These are phyloP conservation scores for Eucera pruinosa DNA, from an alignment of 2,888 invertebrate species.

Conservation along the genomic window DNA sequence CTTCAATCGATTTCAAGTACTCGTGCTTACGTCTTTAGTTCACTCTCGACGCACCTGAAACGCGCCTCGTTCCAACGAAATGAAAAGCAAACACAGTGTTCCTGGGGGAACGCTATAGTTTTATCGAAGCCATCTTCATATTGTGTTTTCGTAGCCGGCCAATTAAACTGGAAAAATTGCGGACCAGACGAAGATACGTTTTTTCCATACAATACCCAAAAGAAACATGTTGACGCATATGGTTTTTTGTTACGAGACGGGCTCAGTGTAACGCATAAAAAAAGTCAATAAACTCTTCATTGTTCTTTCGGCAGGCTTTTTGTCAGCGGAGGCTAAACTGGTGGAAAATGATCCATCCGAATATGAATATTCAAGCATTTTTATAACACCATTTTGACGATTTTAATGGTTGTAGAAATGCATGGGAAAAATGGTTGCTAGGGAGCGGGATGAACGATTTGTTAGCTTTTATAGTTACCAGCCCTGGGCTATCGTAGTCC, in stretches of 20 bases:
- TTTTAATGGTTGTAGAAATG: too few species aligned
- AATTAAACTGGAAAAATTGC: constrained; percentile 39
- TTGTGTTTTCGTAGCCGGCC: constrained; percentile 29
- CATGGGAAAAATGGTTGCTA: too few species aligned
- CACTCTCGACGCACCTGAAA: not conserved
- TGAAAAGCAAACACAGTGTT: constrained; percentile 18
- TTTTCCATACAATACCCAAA: not conserved
- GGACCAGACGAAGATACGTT: not conserved
- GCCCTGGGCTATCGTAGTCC: too few species aligned
- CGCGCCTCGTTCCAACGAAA: not conserved
- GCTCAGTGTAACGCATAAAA: not conserved
- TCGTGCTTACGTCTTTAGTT: not conserved
- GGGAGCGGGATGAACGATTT: too few species aligned
- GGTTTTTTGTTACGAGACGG: constrained; percentile 1
- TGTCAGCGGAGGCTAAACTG: too few species aligned
- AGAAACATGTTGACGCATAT: constrained; percentile 11
- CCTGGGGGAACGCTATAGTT: not conserved
- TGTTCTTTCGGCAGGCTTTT: not conserved
- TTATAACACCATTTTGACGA: too few species aligned
- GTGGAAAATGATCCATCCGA: too few species aligned
- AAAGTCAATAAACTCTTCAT: constrained; percentile 6
- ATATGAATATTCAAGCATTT: too few species aligned
- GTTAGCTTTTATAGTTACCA: too few species aligned
- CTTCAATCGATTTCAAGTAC: not conserved
- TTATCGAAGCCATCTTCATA: constrained; percentile 11